Base-by-base conservation (phyloP, 2,113 vertebrate species). In the Trogon surrucura region DNA sequence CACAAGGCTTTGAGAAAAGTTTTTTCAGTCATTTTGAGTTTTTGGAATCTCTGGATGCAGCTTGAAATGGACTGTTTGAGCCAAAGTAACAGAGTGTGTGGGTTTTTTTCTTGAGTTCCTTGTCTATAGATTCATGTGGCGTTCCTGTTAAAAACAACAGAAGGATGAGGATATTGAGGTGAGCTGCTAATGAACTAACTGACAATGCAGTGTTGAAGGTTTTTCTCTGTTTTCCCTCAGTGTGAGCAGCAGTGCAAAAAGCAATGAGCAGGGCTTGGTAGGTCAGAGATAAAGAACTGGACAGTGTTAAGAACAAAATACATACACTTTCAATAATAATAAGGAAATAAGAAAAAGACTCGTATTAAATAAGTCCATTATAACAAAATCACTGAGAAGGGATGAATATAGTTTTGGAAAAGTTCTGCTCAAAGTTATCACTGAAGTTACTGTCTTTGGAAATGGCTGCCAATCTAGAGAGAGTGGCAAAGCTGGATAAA, bases 351-450 rank as follows among this genome's bases (percentile, higher is more conserved):
- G 45, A 34, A 71, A 92, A 86, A 60, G 48, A 17, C 10, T 58
- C 36, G 47, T 57, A n/a, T 57, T 91, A 73, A 93, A 88, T 80
- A 90, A 57, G 15, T 5, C 5, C 6, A 2, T 32, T 26, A 80
- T 41, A 93, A 91, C 7, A 69, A 80, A 89, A 92, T 87, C 66
- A 64, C 29, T 1, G 3, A 72, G 30, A 6, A 34, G 50, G 50
- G 50, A n/a, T 48, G 25, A 91, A 66, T 57, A 34, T 50, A n/a
- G 54, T 80, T 92, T 93, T 89, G 22, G 73, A 75, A 53, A 87
- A 34, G 27, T 87, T 92, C 64, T 91, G 62, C n/a, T 91, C 19
- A 21, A 88, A 93, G 48, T 82, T 58, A n/a, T 75, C 92, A 77
- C 66, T 92, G 60, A 72, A 92, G 48, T 80, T 91, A 44, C 3